Base-by-base conservation (phyloP, 1,140 invertebrate species). In the Ostrea edulis region DNA sequence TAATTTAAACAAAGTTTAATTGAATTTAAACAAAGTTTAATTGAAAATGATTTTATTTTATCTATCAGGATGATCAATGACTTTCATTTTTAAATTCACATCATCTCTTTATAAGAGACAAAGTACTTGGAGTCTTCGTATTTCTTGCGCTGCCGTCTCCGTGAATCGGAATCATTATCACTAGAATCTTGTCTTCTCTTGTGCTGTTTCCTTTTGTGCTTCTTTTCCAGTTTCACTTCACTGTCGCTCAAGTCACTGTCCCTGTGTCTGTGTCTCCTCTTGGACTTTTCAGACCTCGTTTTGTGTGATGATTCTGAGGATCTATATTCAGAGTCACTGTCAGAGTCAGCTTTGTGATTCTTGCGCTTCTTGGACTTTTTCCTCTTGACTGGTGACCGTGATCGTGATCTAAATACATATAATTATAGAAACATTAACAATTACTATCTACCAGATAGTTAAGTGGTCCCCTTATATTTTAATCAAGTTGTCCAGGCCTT, bases 61-160 rank as follows among this genome's bases (percentile, higher is more conserved):
- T 44, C 35, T 44, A 2, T 44, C 35, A 44, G 35, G 35, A 44
- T 44, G 5, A 44, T 1, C 35, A 44, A 44, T 44, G 35, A 44
- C 35, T 44, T 44, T n/a, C n/a, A n/a, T n/a, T n/a, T n/a, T 62
- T 5, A 62, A 62, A 20, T n/a, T 77, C 35, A 77, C 68, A 77
- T 77, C 68, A 77, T 77, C 29, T 77, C 68, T 77, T 77, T 77
- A 25, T 77, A 77, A 11, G 68, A 77, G 25, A 77, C 68, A 77
- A 29, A 77, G 25, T 77, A 77, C 25, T 77, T 77, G 2, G 68
- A 77, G 22, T 29, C 29, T 25, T 17, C 14, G 29, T 77, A 77
- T 35, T 3, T 77, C 68, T 35, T 35, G 29, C 17, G 68, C 68
- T 29, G 25, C 25, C 22, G 9, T 35, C 14, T 35, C 68, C 12